phyloP scores from a whole-genome alignment of 2,888 invertebrate species.

The Caenorhabditis drosophilae region DNA sequence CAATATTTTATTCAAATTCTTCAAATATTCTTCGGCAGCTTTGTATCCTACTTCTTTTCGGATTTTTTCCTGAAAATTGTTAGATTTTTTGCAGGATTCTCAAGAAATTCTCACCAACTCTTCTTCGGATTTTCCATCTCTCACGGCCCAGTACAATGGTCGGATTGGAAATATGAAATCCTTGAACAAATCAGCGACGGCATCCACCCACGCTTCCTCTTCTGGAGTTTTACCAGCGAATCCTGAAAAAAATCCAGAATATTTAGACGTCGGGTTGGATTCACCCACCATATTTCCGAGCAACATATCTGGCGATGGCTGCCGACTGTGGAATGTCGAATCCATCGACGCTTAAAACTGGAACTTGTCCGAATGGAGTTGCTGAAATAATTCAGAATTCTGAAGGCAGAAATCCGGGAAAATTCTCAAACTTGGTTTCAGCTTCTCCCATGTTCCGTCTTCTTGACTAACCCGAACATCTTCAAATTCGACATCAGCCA shows the following conservation, averaged over 20 bases:
- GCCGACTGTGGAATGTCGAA: constrained; percentile 41
- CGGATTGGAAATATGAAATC: constrained; percentile 10
- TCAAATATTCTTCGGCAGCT: constrained; percentile 8
- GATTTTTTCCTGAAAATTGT: constrained; percentile 12
- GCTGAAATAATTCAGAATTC: constrained; percentile 6
- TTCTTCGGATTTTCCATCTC: constrained; percentile 4
- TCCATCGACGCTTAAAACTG: constrained; percentile 44
- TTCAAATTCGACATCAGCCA: no score
- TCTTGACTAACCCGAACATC: no score
- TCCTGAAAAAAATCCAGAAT: no score
- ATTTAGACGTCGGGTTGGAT: no score
- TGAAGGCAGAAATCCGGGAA: background rate
- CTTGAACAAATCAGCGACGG: constrained; percentile 12
- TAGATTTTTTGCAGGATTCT: background rate
- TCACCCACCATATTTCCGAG: constrained; percentile 46
- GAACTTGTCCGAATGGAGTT: constrained; percentile 42
- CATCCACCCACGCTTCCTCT: constrained; percentile 29
- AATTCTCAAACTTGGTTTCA: constrained; percentile 1
- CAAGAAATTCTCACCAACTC: background rate
- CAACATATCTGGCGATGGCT: constrained; percentile 40
- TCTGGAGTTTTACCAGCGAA: constrained; percentile 37
- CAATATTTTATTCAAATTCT: constrained; percentile 8
- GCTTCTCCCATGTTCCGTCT: no score
- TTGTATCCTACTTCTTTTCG: constrained; percentile 8
- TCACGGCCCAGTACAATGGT: background rate